Base-by-base conservation (phyloP, 2,888 invertebrate genomes). In the Monochamus alternatus region DNA sequence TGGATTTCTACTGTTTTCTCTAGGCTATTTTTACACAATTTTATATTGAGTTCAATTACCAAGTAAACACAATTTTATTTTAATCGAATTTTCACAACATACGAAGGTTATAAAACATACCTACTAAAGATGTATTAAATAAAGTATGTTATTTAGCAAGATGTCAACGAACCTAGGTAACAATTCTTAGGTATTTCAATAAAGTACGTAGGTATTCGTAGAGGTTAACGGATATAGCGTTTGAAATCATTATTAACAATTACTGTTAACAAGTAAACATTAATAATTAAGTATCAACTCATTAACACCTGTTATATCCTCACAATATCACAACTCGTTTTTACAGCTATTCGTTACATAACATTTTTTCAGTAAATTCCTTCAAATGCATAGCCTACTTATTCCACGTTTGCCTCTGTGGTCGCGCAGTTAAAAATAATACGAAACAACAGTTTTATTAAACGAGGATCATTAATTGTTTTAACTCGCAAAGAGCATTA, bases 381-480 rank as follows among this genome's bases (percentile, higher is more conserved):
- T 10, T 30, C 31, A 59, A 55, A 55, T 55, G 55, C 55, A 55
- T 3, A n/a, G 22, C n/a, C 55, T 14, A 22, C 55, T 55, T 22
- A 47, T 47, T n/a, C 7, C 55, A 55, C 3, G n/a, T 55, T 10
- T 47, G 9, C 9, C 47, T 55, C 55, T 55, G 55, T 55, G n/a
- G 22, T 3, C 14, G 55, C 43, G 12, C 64, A 22, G 64, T 14
- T 38, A n/a, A 22, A 64, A 64, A 64, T 43, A 22, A 64, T 44
- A 55, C 14, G 55, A 58, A 59, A 68, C 32, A 59, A 43, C 58
- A 55, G 55, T 38, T 64, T 64, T 31, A 67, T 66, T 66, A 65
- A 65, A 65, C 65, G 44, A 47, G 65, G 14, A 65, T 14, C 14
- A 65, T 30, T 67, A 55, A 67, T 67, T 67, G 67, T 58, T 67